Evolutionary conservation across 2,113 vertebrate genomes (phyloP).

Genomic region (Nestor notabilis): DNA sequence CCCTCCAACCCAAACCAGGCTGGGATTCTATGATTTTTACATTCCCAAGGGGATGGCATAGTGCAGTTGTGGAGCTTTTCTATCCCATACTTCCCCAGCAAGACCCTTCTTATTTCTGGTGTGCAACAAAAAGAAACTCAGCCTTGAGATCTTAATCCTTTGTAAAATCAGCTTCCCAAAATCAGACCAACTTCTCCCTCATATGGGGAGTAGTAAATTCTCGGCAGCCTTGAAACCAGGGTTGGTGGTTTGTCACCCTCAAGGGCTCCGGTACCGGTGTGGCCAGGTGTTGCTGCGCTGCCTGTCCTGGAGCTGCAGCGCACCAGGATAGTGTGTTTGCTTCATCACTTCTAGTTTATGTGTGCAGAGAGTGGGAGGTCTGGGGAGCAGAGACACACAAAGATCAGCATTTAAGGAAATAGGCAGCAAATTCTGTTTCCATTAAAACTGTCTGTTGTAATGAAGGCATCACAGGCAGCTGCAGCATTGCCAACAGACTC

Average conservation of each 20-base stretch:
- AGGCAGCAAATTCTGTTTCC: background rate
- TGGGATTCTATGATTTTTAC: background rate
- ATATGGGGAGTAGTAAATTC: background rate
- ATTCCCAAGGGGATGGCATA: background rate
- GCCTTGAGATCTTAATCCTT: background rate
- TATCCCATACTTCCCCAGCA: background rate
- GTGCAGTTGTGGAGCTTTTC: background rate
- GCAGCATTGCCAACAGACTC: rapidly evolving
- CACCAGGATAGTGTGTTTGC: background rate
- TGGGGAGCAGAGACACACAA: background rate
- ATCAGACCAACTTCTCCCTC: background rate
- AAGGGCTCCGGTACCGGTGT: background rate
- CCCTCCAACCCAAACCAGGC: background rate
- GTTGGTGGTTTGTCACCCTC: background rate
- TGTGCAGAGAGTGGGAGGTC: background rate
- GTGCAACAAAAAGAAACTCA: background rate
- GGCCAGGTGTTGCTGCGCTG: background rate
- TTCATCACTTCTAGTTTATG: background rate
- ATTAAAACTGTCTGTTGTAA: rapidly evolving
- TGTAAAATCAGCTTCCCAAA: background rate
- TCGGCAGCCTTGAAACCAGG: background rate
- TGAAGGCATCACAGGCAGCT: background rate
- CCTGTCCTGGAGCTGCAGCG: background rate
- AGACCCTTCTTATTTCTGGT: background rate
- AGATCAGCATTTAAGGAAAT: background rate